phyloP scores from a whole-genome alignment of 1,140 invertebrate species.

The Helicoverpa armigera region DNA sequence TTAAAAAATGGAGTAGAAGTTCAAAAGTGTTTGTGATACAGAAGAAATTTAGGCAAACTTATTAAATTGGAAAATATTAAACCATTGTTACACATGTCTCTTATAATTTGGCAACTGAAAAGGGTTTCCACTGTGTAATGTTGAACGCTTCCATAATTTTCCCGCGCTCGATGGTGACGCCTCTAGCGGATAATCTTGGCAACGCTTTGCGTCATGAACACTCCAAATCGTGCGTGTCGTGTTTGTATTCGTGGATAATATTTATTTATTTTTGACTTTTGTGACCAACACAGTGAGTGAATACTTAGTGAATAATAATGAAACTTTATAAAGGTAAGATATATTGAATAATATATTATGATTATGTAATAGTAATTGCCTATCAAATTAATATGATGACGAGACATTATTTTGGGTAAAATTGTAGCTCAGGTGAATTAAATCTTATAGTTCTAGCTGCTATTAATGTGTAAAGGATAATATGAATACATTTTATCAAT shows the following conservation, averaged over 20 bases:
- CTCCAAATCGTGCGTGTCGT: slow-evolving; percentile 63
- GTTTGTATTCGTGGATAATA: slow-evolving; percentile 68
- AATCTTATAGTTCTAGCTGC: background rate
- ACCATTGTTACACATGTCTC: background rate
- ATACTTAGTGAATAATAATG: slow-evolving; percentile 49
- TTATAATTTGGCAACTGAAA: background rate
- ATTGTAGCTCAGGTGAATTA: background rate
- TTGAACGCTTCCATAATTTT: slow-evolving; percentile 60
- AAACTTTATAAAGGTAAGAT: slow-evolving; percentile 70
- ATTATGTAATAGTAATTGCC: slow-evolving; percentile 73
- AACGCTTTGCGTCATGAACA: slow-evolving; percentile 67
- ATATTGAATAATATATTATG: slow-evolving; percentile 52
- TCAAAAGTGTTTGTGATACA: too few relatives aligned
- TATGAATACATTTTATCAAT: background rate
- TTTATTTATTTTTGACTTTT: slow-evolving; percentile 61
- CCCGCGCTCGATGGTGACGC: slow-evolving; percentile 61
- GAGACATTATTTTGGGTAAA: slow-evolving; percentile 38
- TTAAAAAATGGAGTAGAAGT: too few relatives aligned
- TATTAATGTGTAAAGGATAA: background rate
- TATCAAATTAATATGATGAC: slow-evolving; percentile 56
- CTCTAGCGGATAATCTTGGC: slow-evolving; percentile 57
- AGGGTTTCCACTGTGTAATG: slow-evolving; percentile 13
- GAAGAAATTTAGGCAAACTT: too few relatives aligned
- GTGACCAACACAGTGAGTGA: slow-evolving; percentile 55
- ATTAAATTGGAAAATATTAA: background rate